Conservation (phyloP, 2,113 vertebrate species). For the Scolopax mira region DNA sequence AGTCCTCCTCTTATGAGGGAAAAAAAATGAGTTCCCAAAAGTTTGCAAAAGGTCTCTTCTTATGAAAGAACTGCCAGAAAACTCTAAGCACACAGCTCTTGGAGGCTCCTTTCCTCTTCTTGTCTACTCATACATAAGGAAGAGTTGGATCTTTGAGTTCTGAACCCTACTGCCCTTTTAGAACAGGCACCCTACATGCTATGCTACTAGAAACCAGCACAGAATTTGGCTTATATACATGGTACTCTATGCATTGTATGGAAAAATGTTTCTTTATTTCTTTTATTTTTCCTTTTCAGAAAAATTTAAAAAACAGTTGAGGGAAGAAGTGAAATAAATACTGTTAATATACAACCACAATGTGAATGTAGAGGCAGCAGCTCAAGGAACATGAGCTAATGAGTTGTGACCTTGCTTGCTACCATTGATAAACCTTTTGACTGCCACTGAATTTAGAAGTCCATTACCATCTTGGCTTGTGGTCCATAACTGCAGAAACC, state of each 20-base stretch:
- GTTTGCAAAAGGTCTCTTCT: not conserved
- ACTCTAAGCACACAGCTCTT: not conserved
- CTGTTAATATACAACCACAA: not conserved
- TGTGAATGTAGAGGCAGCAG: not conserved
- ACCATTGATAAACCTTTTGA: not conserved
- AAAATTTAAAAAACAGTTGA: not conserved
- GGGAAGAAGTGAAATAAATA: not conserved
- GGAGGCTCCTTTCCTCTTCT: not conserved
- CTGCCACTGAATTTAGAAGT: not conserved
- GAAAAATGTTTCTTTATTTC: not conserved
- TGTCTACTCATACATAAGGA: not conserved
- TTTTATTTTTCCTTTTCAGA: not conserved
- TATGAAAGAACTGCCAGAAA: not conserved
- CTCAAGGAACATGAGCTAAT: not conserved
- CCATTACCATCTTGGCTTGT: not conserved
- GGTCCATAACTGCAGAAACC: not conserved
- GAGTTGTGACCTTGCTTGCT: not conserved
- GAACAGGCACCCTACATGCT: too few relatives aligned
- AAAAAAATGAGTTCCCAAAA: not conserved
- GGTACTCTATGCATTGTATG: too few relatives aligned
- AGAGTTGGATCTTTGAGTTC: not conserved
- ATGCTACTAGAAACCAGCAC: not conserved
- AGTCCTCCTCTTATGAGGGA: not conserved
- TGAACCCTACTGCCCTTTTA: not conserved
- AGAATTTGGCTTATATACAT: accelerated